Evolutionary conservation across 2,888 invertebrate genomes (phyloP).

Genomic region (Epirrita christyi): DNA sequence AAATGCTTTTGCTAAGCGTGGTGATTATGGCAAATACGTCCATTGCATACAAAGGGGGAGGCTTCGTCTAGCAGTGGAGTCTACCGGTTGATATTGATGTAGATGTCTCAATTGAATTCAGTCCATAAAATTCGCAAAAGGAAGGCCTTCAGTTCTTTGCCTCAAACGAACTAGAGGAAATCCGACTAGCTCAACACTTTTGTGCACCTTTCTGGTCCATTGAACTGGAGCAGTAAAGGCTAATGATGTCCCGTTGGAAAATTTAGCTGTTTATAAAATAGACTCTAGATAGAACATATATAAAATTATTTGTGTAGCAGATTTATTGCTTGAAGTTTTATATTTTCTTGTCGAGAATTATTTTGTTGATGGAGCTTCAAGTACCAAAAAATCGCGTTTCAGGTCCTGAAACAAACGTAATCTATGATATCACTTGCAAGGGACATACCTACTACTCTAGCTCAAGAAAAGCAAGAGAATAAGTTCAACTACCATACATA

Average conservation of each 20-base stretch:
- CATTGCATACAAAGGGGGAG: too few relatives aligned
- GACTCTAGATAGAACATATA: constrained; percentile 2
- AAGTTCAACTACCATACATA: too few relatives aligned
- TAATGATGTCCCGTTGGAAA: constrained; percentile 37
- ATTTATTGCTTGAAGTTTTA: constrained; percentile 1
- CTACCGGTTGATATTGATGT: too few relatives aligned
- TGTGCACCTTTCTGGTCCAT: constrained; percentile 37
- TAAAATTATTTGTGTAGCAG: constrained; percentile 4
- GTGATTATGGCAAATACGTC: not conserved
- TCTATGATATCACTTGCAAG: too few relatives aligned
- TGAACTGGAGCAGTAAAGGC: constrained; percentile 35
- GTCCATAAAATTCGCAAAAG: constrained; percentile 19
- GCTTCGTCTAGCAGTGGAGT: too few relatives aligned
- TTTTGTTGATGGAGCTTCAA: not conserved
- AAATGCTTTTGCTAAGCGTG: too few relatives aligned
- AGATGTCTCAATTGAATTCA: constrained; percentile 14
- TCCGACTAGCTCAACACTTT: constrained; percentile 37
- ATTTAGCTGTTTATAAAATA: constrained; percentile 32
- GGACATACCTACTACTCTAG: too few relatives aligned
- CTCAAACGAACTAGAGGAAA: constrained; percentile 33
- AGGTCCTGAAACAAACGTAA: too few relatives aligned
- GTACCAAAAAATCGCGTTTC: too few relatives aligned
- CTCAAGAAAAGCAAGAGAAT: too few relatives aligned
- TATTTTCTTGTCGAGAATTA: not conserved
- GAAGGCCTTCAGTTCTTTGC: constrained; percentile 23